Percentiles rank a stretch among this genome's conserved stretches.
Evolutionary conservation across 2,888 invertebrate species (phyloP).

Genomic region (Zygogramma bicolorata): DNA sequence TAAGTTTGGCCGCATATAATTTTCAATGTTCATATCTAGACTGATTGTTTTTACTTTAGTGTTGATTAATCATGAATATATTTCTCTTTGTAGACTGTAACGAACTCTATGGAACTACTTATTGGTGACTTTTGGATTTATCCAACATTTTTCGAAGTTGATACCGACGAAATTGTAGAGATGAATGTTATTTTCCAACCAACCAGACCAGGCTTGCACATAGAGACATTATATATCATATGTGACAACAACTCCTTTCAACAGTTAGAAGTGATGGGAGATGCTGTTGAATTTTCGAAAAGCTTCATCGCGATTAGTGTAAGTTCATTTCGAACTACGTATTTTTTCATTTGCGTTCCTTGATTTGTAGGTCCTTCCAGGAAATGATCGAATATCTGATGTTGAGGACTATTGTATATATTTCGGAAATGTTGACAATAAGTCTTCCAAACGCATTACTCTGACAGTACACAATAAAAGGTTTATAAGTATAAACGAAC

Average conservation of each 20-base stretch:
- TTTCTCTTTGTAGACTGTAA: constrained; percentile 38
- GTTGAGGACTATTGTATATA: constrained; percentile 50
- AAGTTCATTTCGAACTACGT: constrained; percentile 16
- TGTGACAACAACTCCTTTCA: constrained; percentile 65
- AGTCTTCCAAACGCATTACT: constrained; percentile 30
- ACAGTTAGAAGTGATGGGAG: constrained; percentile 65
- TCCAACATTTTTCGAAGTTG: constrained; percentile 65
- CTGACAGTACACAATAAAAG: constrained; percentile 55
- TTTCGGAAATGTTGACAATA: constrained; percentile 44
- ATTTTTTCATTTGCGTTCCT: neutral
- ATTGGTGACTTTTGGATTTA: constrained; percentile 61
- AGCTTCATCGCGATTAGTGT: constrained; percentile 53
- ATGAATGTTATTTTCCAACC: constrained; percentile 64
- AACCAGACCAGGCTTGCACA: constrained; percentile 59
- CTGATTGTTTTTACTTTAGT: too few species aligned
- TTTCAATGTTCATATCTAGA: too few species aligned
- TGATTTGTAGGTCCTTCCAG: constrained; percentile 39
- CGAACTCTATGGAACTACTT: constrained; percentile 55
- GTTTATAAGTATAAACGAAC: constrained; percentile 43
- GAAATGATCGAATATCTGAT: constrained; percentile 39
- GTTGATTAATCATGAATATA: too few species aligned
- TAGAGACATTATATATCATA: constrained; percentile 64
- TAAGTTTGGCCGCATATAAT: too few species aligned
- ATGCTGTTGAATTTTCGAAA: constrained; percentile 63
- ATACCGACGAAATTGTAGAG: constrained; percentile 59